phyloP scores from a whole-genome alignment of 2,113 vertebrate genomes.

The Pomatorhinus ruficollis region DNA sequence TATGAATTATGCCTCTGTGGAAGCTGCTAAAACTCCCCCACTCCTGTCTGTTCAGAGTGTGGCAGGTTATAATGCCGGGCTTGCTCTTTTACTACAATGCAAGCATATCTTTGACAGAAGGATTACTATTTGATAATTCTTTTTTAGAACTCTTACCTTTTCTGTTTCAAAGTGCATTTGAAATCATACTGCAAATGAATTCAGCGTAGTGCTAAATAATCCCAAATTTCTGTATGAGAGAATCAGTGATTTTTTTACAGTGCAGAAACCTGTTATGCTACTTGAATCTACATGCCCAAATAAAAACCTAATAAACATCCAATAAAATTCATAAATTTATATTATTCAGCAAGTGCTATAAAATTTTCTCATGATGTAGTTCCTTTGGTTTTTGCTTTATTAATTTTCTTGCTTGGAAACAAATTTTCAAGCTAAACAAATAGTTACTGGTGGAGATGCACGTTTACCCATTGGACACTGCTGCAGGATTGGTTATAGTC shows the following conservation, averaged over 20 bases:
- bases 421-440: not conserved
- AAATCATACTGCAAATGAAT: not conserved
- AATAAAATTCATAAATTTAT: not conserved
- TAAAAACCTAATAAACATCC: not conserved
- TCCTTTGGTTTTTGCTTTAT: not conserved
- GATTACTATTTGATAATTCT: not conserved
- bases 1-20: slow-evolving; percentile 61
- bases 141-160: not conserved
- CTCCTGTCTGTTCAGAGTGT: not conserved
- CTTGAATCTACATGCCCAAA: not conserved
- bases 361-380: not conserved
- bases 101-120: not conserved
- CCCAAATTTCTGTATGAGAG: not conserved
- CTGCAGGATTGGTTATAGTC: not conserved
- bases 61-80: not conserved
- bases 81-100: not conserved
- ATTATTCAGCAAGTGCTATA: not conserved
- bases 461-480: not conserved
- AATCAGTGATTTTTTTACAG: not conserved
- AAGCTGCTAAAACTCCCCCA: not conserved
- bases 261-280: not conserved
- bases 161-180: not conserved
- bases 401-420: not conserved
- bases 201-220: not conserved
- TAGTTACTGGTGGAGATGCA: not conserved